These are phyloP conservation scores for Acanthornis magna DNA, from an alignment of 2,797 vertebrate species.

Conservation along the genomic window DNA sequence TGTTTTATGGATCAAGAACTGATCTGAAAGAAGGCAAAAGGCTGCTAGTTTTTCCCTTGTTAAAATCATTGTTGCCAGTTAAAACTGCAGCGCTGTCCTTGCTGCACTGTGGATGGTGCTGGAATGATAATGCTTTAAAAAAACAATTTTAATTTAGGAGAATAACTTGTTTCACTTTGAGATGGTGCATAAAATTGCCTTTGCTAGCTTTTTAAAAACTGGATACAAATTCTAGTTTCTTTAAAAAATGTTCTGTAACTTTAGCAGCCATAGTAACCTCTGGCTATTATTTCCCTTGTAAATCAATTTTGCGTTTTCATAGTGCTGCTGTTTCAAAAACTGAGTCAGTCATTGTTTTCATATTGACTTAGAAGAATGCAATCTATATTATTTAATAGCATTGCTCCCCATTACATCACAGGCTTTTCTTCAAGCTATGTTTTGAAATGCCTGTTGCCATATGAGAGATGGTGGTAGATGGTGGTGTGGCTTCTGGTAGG, in stretches of 20 bases:
- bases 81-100: neutral
- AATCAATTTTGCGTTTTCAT: slow-evolving; percentile 32
- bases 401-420: slow-evolving; percentile 16
- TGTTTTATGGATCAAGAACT: neutral
- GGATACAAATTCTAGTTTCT: neutral
- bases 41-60: neutral
- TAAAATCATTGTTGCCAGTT: neutral
- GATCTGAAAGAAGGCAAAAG: neutral
- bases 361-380: slow-evolving; percentile 29
- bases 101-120: neutral
- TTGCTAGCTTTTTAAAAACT: neutral
- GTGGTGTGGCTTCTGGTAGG: neutral
- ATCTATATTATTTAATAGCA: slow-evolving; percentile 19
- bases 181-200: neutral
- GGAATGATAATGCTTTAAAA: neutral
- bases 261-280: neutral
- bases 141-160: neutral
- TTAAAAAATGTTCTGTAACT: neutral
- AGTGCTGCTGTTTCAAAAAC: neutral
- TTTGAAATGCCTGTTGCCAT: neutral
- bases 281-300: neutral
- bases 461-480: neutral
- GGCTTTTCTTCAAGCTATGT: neutral
- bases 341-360: neutral
- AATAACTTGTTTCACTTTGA: neutral